Evolutionary conservation across 1,140 invertebrate species (phyloP).

Genomic region (Ceratina japonica): DNA sequence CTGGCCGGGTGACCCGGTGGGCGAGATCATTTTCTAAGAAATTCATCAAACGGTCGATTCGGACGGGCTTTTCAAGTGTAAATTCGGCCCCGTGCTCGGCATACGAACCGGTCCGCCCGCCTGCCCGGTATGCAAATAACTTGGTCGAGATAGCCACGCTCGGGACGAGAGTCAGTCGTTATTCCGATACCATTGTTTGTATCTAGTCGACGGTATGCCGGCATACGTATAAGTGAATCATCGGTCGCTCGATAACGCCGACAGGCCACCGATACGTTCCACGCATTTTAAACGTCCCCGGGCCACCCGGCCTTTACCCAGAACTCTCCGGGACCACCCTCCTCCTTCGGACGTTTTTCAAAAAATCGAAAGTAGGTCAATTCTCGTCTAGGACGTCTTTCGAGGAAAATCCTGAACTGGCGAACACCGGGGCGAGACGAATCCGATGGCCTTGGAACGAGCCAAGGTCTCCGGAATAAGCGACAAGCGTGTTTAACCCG

Average conservation of each 20-base stretch:
- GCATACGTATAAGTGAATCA: constrained; percentile 28
- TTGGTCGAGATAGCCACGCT: constrained; percentile 21
- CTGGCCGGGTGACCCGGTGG: background rate
- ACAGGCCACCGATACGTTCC: background rate
- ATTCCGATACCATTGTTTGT: constrained; percentile 38
- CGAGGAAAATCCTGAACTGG: background rate
- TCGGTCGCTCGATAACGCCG: constrained; percentile 32
- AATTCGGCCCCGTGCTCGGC: constrained; percentile 9
- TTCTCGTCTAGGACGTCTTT: too few species aligned
- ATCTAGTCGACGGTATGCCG: constrained; percentile 1
- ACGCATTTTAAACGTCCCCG: constrained; percentile 27
- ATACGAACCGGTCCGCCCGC: background rate
- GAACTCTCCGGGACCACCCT: background rate
- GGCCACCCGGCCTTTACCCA: background rate
- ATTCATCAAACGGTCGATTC: constrained; percentile 37
- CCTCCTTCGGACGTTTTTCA: background rate
- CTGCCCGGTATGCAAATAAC: constrained; percentile 24
- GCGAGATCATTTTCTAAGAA: constrained; percentile 45
- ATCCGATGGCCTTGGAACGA: background rate
- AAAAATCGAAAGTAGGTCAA: background rate
- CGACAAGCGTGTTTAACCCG: background rate
- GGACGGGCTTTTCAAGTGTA: constrained; percentile 27
- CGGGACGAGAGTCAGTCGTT: background rate
- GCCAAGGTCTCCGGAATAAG: background rate
- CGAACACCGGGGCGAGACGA: accelerated